A percentile compares a stretch with the other conserved stretches of the same genome.
phyloP scores from a whole-genome alignment of 1,140 invertebrate genomes.

The Polypedilum pembai region DNA sequence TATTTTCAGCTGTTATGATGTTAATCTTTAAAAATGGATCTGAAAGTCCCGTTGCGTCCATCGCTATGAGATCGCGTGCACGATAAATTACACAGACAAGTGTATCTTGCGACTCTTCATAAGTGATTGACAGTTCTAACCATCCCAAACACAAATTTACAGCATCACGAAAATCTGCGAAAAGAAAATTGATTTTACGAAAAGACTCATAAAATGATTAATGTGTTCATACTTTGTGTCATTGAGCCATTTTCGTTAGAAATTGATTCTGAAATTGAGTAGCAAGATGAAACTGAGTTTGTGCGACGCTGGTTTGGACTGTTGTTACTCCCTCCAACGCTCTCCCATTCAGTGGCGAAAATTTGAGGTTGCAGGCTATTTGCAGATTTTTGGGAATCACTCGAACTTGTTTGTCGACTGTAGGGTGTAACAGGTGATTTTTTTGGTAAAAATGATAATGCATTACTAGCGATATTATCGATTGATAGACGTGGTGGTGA shows the following conservation, averaged over 20 bases:
- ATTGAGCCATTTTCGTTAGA: slow-evolving; percentile 32
- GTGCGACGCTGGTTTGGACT: not conserved
- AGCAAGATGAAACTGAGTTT: not conserved
- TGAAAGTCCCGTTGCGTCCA: slow-evolving; percentile 83
- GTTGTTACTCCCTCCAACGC: too few relatives aligned
- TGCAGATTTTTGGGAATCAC: slow-evolving; percentile 38
- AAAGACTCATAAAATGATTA: not conserved
- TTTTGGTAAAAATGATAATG: not conserved
- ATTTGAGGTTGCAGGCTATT: not conserved
- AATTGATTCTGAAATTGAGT: slow-evolving; percentile 23
- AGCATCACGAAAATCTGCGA: slow-evolving; percentile 28
- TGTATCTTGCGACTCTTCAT: slow-evolving; percentile 63
- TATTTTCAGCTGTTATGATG: slow-evolving; percentile 51
- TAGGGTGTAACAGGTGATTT: slow-evolving; percentile 26
- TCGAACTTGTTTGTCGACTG: slow-evolving; percentile 39
- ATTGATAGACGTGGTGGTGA: not conserved
- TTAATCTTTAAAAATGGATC: slow-evolving; percentile 89
- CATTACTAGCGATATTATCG: not conserved
- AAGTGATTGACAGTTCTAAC: slow-evolving; percentile 70
- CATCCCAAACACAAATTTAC: slow-evolving; percentile 50
- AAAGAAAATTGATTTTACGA: not conserved
- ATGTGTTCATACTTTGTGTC: slow-evolving; percentile 34
- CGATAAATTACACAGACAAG: slow-evolving; percentile 72
- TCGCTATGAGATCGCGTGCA: slow-evolving; percentile 66
- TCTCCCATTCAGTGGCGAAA: not conserved